Conservation (phyloP, 2,113 vertebrate species). For the Pipa parva region DNA sequence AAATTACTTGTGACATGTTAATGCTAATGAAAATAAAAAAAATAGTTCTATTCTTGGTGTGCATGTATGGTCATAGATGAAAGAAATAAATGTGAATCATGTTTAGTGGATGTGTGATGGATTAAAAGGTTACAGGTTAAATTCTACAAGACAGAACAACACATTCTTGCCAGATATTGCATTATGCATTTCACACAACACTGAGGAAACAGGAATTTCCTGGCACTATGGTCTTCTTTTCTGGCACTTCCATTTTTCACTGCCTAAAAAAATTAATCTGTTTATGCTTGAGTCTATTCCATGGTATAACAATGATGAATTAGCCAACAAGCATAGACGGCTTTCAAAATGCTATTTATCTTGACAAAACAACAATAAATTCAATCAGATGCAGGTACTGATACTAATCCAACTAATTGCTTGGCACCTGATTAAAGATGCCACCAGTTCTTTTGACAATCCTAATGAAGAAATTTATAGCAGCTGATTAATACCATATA, state of each 20-base stretch:
- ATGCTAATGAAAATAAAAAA: not conserved
- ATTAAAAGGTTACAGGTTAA: not conserved
- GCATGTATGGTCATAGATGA: too few relatives aligned
- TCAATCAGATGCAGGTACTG: constrained; percentile 38
- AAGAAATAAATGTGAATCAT: not conserved
- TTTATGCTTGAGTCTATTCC: constrained; percentile 38
- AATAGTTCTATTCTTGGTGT: not conserved
- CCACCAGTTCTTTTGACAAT: constrained; percentile 35
- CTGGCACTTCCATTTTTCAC: constrained; percentile 36
- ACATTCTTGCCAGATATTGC: constrained; percentile 12
- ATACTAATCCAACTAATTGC: constrained; percentile 37
- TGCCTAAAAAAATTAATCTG: constrained; percentile 42
- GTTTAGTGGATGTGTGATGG: not conserved
- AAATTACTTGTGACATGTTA: too few relatives aligned
- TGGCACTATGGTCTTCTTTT: constrained; percentile 14
- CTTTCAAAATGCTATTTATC: constrained; percentile 42
- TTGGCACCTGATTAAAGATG: constrained; percentile 38
- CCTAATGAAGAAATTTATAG: constrained; percentile 42
- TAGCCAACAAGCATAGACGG: constrained; percentile 29
- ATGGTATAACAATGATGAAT: constrained; percentile 41
- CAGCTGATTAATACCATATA: constrained; percentile 34
- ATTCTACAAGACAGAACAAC: constrained; percentile 22
- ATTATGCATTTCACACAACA: constrained; percentile 18
- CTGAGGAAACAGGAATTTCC: constrained; percentile 10
- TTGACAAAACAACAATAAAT: constrained; percentile 43